Evolutionary conservation across 2,888 invertebrate species (phyloP).

Genomic region (Patella ulyssiponensis): DNA sequence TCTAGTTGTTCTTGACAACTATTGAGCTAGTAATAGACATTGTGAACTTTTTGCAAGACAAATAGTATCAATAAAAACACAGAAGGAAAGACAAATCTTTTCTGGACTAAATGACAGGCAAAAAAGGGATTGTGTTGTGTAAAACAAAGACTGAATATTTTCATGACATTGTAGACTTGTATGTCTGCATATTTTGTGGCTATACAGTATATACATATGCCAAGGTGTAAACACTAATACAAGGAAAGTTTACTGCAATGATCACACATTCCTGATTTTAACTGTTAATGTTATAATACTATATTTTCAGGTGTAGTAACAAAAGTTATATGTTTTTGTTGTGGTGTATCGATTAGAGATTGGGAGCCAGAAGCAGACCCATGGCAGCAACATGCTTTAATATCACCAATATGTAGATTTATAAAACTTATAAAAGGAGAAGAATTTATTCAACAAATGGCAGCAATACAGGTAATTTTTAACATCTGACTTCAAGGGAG

Average conservation of each 20-base stretch:
- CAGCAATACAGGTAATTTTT: neutral
- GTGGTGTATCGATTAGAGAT: neutral
- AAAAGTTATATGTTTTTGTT: conserved; percentile 8
- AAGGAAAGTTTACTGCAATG: neutral
- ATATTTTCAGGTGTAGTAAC: neutral
- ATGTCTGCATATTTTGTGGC: no score
- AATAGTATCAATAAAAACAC: no score
- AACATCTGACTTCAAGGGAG: neutral
- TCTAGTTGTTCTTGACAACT: no score
- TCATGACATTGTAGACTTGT: no score
- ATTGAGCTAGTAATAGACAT: no score
- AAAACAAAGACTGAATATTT: no score
- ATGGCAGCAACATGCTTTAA: conserved; percentile 3
- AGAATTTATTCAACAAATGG: conserved; percentile 1
- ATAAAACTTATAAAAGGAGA: neutral
- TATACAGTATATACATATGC: no score
- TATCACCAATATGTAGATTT: neutral
- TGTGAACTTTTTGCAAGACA: no score
- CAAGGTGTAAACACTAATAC: no score
- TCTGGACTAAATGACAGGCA: no score
- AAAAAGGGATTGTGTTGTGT: no score
- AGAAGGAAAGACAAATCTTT: no score
- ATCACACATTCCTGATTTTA: neutral
- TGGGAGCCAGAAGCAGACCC: neutral
- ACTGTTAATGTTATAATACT: neutral